Conservation (phyloP, 1,140 invertebrate genomes). For the Drosophila tropicalis region DNA sequence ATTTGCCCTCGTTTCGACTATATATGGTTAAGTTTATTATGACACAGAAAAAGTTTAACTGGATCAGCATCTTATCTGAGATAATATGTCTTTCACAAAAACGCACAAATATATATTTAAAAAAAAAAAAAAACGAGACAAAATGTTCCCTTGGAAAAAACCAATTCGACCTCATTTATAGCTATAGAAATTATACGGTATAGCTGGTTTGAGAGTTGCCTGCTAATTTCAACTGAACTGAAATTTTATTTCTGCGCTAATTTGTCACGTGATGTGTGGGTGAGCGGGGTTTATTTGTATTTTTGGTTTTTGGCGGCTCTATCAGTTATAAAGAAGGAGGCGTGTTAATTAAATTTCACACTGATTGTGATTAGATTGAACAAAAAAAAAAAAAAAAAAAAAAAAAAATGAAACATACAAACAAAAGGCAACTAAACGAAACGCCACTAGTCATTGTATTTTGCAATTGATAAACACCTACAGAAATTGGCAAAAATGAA, state of each 20-base stretch:
- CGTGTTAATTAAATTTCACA: constrained; percentile 57
- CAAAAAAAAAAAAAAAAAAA: too few relatives aligned
- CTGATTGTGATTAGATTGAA: constrained; percentile 56
- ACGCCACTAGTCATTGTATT: constrained; percentile 12
- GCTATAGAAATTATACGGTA: neutral
- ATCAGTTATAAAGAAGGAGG: constrained; percentile 37
- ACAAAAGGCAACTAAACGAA: neutral
- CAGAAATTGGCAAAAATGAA: neutral
- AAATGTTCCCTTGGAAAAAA: neutral
- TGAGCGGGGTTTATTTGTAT: constrained; percentile 8
- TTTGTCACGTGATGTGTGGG: constrained; percentile 54
- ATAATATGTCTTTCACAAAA: neutral
- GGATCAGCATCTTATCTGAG: constrained; percentile 10
- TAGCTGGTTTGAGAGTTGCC: constrained; percentile 18
- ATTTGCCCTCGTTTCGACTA: neutral
- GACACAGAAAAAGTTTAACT: neutral
- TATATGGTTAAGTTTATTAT: constrained; percentile 28
- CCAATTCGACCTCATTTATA: constrained; percentile 9
- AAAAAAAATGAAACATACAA: too few relatives aligned
- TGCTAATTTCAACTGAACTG: constrained; percentile 8
- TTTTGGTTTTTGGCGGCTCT: neutral
- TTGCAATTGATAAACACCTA: constrained; percentile 7
- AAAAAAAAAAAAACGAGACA: neutral
- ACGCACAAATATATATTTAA: neutral
- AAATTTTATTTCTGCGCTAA: constrained; percentile 45